phyloP scores from a whole-genome alignment of 2,113 vertebrate species.

The Callopanchax toddi region DNA sequence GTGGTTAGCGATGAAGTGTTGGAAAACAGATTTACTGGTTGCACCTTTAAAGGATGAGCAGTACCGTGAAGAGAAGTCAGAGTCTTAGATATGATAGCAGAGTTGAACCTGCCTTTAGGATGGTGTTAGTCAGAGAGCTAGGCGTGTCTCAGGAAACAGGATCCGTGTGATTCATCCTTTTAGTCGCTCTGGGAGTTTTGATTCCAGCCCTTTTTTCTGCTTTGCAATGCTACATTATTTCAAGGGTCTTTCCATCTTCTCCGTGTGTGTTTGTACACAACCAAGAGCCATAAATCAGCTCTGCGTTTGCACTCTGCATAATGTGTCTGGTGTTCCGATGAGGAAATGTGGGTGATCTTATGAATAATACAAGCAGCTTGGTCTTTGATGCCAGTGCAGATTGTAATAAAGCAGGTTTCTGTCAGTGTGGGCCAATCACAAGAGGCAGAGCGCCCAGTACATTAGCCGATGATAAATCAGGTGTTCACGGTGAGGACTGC shows the following conservation, averaged over 20 bases:
- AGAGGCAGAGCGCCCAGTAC: constrained; percentile 87
- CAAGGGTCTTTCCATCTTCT: constrained; percentile 55
- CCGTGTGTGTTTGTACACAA: constrained; percentile 81
- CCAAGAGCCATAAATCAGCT: constrained; percentile 87
- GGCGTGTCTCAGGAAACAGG: constrained; percentile 15
- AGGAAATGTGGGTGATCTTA: constrained; percentile 86
- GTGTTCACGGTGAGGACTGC: constrained; percentile 59
- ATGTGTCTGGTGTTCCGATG: constrained; percentile 79
- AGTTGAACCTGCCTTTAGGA: not conserved
- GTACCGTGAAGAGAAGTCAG: constrained; percentile 1
- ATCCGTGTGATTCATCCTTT: constrained; percentile 62
- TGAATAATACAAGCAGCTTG: constrained; percentile 92
- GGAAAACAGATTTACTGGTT: not conserved
- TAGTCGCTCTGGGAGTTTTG: constrained; percentile 32
- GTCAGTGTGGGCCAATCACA: constrained; percentile 82
- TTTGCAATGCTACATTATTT: constrained; percentile 37
- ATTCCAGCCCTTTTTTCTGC: constrained; percentile 14
- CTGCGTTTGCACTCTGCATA: constrained; percentile 90
- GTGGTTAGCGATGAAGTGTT: constrained; percentile 46
- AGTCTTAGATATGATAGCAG: not conserved
- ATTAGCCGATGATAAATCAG: constrained; percentile 96
- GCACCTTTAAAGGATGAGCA: not conserved
- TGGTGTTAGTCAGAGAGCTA: constrained; percentile 35
- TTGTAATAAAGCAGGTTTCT: constrained; percentile 85
- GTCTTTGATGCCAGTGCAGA: constrained; percentile 84